Base-by-base conservation (phyloP, 2,113 vertebrate genomes). In the Lanius collurio region DNA sequence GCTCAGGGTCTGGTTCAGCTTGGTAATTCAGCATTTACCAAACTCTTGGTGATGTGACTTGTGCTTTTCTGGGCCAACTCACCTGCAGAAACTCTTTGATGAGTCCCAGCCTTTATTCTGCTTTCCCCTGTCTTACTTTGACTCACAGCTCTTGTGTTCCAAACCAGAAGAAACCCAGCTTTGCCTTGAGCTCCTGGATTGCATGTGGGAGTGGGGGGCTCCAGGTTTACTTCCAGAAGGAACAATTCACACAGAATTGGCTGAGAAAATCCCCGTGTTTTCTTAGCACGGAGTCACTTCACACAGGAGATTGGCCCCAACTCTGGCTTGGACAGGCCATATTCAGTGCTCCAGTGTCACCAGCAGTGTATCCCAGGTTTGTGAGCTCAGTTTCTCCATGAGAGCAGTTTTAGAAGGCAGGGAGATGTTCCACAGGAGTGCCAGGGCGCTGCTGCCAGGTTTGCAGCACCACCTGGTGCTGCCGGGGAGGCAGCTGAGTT, bases 381-480 rank as follows among this genome's bases (percentile, higher is more conserved):
- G 13, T 1, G 10, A 27, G 62, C 47, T 70, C 31, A 4, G 21
- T 59, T 39, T 31, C 55, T 83, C 6, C 10, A 2, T 1, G 7
- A 37, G 71, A 68, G 31, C 27, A 30, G 4, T 21, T 88, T n/a
- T 6, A 2, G 8, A 6, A 27, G 21, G 59, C 83, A 21, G 35
- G 52, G 37, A 31, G 30, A 30, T 30, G 16, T 30, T 53, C 16
- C 75, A 3, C 3, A 2, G 4, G 3, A 8, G 6, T 1, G 14
- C 46, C 46, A 21, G 46, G 46, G 53, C 5, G 75, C 63, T 39
- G 71, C 92, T 71, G 9, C 9, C 0, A 5, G 80, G 56, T 63
- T 6, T 2, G 10, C 50, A 91, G 95, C 96, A 93, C 96, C 95
- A 87, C 41, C 96, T 95, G 2, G 1, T 7, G 84, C 92, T 55